Percentiles rank a stretch among this genome's conserved stretches.
Conservation (phyloP, 2,888 invertebrate species). For the Charanyca ferruginea region DNA sequence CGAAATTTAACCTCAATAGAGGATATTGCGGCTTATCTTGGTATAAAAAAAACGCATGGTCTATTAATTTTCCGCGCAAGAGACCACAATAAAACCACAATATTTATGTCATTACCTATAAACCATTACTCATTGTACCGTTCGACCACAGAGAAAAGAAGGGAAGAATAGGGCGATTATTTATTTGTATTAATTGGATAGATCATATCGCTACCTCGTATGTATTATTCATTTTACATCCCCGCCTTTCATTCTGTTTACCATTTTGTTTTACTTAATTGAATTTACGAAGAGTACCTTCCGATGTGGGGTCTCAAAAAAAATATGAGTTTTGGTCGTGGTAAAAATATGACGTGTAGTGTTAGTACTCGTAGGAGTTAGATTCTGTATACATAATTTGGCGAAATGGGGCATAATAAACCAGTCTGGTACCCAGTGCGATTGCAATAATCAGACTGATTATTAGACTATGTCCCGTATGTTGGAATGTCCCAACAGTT, state of each 20-base stretch:
- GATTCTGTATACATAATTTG: too few relatives aligned
- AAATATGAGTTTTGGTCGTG: too few relatives aligned
- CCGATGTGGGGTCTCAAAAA: too few relatives aligned
- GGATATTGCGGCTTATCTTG: too few relatives aligned
- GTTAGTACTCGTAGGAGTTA: too few relatives aligned
- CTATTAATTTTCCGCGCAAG: constrained; percentile 26
- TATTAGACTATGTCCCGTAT: too few relatives aligned
- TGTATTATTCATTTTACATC: constrained; percentile 60
- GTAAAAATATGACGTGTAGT: too few relatives aligned
- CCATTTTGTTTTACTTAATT: constrained; percentile 58
- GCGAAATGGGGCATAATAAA: too few relatives aligned
- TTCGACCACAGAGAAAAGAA: constrained; percentile 60
- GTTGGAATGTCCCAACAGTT: too few relatives aligned
- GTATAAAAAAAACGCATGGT: not conserved
- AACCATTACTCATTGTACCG: constrained; percentile 33
- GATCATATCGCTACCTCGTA: constrained; percentile 58
- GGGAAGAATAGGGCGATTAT: constrained; percentile 76
- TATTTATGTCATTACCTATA: constrained; percentile 27
- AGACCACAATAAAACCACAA: constrained; percentile 17
- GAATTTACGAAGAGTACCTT: constrained; percentile 40
- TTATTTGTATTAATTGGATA: constrained; percentile 67
- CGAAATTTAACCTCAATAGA: too few relatives aligned
- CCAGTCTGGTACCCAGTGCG: too few relatives aligned
- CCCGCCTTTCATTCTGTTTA: constrained; percentile 34
- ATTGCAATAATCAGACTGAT: too few relatives aligned